phyloP scores from a whole-genome alignment of 2,113 vertebrate genomes.

The Anolis sagrei region DNA sequence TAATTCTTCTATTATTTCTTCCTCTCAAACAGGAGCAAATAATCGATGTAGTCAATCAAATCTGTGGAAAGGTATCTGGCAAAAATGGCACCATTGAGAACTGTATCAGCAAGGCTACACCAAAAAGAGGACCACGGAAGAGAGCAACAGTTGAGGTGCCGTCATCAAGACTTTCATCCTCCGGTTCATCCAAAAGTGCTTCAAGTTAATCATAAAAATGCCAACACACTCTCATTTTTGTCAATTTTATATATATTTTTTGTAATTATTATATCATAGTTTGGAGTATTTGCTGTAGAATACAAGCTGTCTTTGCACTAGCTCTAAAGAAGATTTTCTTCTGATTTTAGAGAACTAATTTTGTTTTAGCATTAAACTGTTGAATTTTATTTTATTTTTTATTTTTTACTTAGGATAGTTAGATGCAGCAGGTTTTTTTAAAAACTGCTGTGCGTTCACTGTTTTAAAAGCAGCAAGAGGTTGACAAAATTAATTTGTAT shows the following conservation, averaged over 20 bases:
- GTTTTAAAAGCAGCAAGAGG: constrained; percentile 82
- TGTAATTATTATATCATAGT: constrained; percentile 89
- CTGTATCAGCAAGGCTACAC: constrained; percentile 86
- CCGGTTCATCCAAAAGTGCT: constrained; percentile 89
- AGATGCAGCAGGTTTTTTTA: constrained; percentile 78
- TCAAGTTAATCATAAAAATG: constrained; percentile 86
- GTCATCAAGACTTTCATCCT: constrained; percentile 88
- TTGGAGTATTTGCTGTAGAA: constrained; percentile 92
- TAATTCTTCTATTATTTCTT: constrained; percentile 29
- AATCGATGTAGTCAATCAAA: constrained; percentile 95
- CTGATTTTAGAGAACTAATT: constrained; percentile 90
- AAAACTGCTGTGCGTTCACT: constrained; percentile 82
- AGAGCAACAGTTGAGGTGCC: constrained; percentile 91
- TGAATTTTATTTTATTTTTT: constrained; percentile 82
- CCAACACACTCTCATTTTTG: constrained; percentile 75
- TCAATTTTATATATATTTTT: constrained; percentile 81
- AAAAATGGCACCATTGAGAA: constrained; percentile 86
- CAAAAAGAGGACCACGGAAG: constrained; percentile 95
- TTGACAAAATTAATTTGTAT: constrained; percentile 79
- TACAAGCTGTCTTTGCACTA: constrained; percentile 99
- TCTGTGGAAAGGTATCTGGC: constrained; percentile 91
- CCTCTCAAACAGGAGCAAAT: constrained; percentile 89
- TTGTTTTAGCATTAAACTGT: constrained; percentile 95
- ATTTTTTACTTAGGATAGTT: constrained; percentile 84
- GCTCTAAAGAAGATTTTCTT: constrained; percentile 97